These are phyloP conservation scores for Acrossocheilus wenchowensis DNA, from an alignment of 2,797 vertebrate species.

Conservation along the genomic window DNA sequence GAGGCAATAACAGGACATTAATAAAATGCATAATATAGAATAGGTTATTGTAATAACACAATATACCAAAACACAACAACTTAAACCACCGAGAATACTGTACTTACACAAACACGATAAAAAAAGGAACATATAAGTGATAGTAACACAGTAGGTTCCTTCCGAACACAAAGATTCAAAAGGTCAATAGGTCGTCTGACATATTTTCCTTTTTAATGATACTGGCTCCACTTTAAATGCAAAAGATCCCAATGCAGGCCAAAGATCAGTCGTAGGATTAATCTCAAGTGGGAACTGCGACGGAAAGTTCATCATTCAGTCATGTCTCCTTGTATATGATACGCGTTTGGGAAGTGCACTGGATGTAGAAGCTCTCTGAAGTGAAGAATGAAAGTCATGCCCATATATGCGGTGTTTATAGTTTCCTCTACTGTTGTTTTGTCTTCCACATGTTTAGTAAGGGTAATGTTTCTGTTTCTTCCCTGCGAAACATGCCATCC, in stretches of 20 bases:
- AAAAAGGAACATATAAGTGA: conserved; percentile 33
- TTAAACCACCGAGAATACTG: conserved; percentile 22
- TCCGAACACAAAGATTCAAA: not conserved
- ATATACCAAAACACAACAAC: conserved; percentile 49
- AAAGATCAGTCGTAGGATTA: conserved; percentile 34
- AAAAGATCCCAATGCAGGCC: conserved; percentile 21
- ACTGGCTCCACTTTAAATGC: conserved; percentile 24
- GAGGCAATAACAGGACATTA: conserved; percentile 46
- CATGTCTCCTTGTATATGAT: not conserved
- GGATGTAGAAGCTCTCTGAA: conserved; percentile 1
- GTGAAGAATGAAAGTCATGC: conserved; percentile 24
- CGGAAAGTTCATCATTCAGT: not conserved
- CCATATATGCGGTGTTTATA: not conserved
- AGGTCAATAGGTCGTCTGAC: conserved; percentile 3
- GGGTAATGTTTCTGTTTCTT: conserved; percentile 98
- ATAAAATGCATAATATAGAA: conserved; percentile 49
- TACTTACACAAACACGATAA: conserved; percentile 40
- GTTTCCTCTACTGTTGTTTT: not conserved
- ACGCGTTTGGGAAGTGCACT: not conserved
- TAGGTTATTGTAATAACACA: conserved; percentile 44
- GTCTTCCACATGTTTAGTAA: conserved; percentile 78
- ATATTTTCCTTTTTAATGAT: conserved; percentile 14
- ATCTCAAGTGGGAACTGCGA: not conserved
- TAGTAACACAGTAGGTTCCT: conserved; percentile 76
- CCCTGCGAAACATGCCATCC: conserved; percentile 95